Base-by-base conservation (phyloP, 1,140 invertebrate genomes). In the Eriocheir sinensis region DNA sequence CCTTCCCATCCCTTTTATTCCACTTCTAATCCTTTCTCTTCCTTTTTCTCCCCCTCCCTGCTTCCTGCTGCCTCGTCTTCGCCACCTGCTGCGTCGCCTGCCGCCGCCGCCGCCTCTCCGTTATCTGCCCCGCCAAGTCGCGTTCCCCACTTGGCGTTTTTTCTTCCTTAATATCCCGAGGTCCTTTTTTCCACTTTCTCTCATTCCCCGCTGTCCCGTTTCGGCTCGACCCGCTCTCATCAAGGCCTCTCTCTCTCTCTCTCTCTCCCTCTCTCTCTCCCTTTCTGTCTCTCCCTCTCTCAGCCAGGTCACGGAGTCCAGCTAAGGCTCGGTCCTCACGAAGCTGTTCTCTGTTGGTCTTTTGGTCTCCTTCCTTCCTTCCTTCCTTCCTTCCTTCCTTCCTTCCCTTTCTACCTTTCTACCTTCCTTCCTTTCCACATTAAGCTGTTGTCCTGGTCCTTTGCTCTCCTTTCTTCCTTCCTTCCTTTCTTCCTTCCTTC, bases 161-260 rank as follows among this genome's bases (percentile, higher is more conserved):
- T 86, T 34, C 83, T 86, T 86, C 83, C 83, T 86, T 86, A 38
- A 38, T 86, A 40, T 41, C 83, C 40, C 36, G 36, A 38, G 34
- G 34, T 41, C 83, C 40, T 86, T 41, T n/a, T 86, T 86, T 41
- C 83, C 40, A 41, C 88, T 44, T 48, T 89, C 88, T 44, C 27
- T 44, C 30, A 32, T 89, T 89, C 88, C 41, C 48, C 48, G 6
- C 9, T 36, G 40, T 30, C 17, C 83, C 36, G 30, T 89, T 44
- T 30, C 32, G 41, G 17, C 88, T n/a, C 60, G 60, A 21, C 60
- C 60, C 21, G 6, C 60, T 21, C 60, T 40, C 40, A 34, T 86
- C 34, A 86, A 12, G 83, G 34, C 80, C 83, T 86, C 2, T 86
- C 60, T 72, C 60, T 72, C 60, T 72, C 60, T 72, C 60, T 72